A percentile compares a stretch with the other conserved stretches of the same genome.
Evolutionary conservation across 2,113 vertebrate species (phyloP).

Genomic region (Lanius collurio): DNA sequence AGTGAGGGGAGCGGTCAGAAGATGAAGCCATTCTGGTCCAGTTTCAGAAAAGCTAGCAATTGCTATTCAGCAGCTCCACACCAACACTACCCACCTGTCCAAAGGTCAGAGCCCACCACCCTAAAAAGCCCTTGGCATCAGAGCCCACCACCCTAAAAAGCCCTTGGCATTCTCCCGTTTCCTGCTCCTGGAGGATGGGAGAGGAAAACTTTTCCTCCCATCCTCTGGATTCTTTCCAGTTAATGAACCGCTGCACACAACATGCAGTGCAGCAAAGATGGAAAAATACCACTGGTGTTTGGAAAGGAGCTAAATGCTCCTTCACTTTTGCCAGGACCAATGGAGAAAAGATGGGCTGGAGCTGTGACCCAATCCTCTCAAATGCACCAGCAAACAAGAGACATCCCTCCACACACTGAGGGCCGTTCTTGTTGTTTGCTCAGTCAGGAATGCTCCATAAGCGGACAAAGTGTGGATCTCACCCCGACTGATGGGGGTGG

Average conservation of each 20-base stretch:
- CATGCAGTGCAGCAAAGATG: neutral
- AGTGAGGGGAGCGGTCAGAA: neutral
- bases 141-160: neutral
- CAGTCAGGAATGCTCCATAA: accelerated
- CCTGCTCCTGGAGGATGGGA: neutral
- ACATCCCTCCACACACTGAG: neutral
- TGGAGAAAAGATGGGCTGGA: neutral
- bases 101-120: neutral
- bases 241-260: neutral
- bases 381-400: neutral
- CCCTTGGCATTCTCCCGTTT: neutral
- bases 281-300: conserved; percentile 23
- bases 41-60: neutral
- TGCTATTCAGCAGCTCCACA: neutral
- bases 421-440: neutral
- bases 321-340: neutral
- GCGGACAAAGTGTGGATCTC: neutral
- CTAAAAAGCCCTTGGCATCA: neutral
- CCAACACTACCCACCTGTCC: neutral
- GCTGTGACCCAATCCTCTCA: neutral
- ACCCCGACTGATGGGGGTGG: neutral
- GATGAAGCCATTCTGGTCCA: neutral
- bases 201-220: neutral
- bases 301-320: conserved; percentile 13
- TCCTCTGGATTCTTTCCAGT: neutral